Conservation (phyloP, 1,140 invertebrate species). For the Neodiprion pinetum region DNA sequence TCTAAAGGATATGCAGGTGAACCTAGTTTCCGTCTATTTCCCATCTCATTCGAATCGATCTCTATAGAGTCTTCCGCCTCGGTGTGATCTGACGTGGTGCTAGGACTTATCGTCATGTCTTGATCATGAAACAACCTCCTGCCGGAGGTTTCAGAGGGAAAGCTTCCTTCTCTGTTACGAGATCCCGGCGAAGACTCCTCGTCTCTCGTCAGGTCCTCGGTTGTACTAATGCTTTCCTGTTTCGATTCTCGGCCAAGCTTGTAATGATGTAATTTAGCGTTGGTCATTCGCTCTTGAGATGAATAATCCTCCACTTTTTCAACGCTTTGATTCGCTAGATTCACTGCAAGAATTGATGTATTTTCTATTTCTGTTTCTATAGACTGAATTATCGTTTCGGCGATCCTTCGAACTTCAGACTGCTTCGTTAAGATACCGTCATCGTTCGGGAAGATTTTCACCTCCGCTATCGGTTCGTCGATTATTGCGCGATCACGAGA, state of each 20-base stretch:
- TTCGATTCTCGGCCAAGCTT: conserved; percentile 38
- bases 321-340: conserved; percentile 17
- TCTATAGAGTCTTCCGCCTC: conserved; percentile 45
- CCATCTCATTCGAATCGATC: conserved; percentile 36
- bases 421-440: conserved; percentile 36
- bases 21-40: conserved; percentile 34
- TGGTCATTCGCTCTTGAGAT: conserved; percentile 29
- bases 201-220: conserved; percentile 52
- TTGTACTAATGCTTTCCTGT: conserved; percentile 46
- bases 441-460: neutral
- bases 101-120: conserved; percentile 53
- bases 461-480: conserved; percentile 16
- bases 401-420: conserved; percentile 46
- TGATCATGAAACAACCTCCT: conserved; percentile 38
- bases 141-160: conserved; percentile 40
- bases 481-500: conserved; percentile 22
- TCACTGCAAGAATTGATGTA: conserved; percentile 37
- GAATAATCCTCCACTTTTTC: conserved; percentile 11
- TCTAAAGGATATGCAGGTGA: conserved; percentile 27
- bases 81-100: conserved; percentile 53
- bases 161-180: conserved; percentile 45
- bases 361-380: conserved; percentile 52
- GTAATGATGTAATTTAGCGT: no score
- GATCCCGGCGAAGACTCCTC: conserved; percentile 43
- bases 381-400: conserved; percentile 49